These are phyloP conservation scores for Papilio aristodemus DNA, from an alignment of 1,140 invertebrate genomes.

Conservation along the genomic window DNA sequence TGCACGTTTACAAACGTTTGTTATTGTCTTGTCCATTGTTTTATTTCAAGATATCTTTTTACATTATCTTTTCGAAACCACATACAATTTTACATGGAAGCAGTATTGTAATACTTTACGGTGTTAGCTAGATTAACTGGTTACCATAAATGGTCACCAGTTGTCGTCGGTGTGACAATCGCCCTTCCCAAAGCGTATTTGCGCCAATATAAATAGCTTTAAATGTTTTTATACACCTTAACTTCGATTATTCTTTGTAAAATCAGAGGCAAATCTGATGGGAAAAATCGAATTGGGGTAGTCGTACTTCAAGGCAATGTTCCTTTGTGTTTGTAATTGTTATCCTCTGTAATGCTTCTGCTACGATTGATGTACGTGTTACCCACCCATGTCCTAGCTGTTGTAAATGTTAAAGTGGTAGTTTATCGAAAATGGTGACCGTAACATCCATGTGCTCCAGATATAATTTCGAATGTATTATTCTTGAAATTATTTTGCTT, in stretches of 20 bases:
- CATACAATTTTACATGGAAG: constrained; percentile 72
- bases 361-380: constrained; percentile 51
- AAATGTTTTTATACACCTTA: constrained; percentile 53
- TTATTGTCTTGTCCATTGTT: constrained; percentile 57
- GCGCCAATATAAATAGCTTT: constrained; percentile 49
- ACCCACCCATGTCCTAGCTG: constrained; percentile 55
- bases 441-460: constrained; percentile 35
- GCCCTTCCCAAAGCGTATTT: constrained; percentile 72
- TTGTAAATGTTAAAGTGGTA: constrained; percentile 52
- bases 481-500: constrained; percentile 54
- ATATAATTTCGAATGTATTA: constrained; percentile 42
- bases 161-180: constrained; percentile 72
- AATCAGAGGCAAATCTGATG: constrained; percentile 13
- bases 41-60: constrained; percentile 48
- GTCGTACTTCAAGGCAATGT: constrained; percentile 46
- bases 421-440: constrained; percentile 71
- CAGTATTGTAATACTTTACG: constrained; percentile 56
- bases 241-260: constrained; percentile 37
- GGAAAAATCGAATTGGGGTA: constrained; percentile 53
- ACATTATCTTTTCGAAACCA: constrained; percentile 53
- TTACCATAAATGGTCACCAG: constrained; percentile 23
- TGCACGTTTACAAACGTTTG: constrained; percentile 62
- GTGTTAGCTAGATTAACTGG: constrained; percentile 11
- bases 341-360: constrained; percentile 64
- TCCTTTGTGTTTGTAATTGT: constrained; percentile 53